Base-by-base conservation (phyloP, 2,797 vertebrate species). In the Pampus argenteus region DNA sequence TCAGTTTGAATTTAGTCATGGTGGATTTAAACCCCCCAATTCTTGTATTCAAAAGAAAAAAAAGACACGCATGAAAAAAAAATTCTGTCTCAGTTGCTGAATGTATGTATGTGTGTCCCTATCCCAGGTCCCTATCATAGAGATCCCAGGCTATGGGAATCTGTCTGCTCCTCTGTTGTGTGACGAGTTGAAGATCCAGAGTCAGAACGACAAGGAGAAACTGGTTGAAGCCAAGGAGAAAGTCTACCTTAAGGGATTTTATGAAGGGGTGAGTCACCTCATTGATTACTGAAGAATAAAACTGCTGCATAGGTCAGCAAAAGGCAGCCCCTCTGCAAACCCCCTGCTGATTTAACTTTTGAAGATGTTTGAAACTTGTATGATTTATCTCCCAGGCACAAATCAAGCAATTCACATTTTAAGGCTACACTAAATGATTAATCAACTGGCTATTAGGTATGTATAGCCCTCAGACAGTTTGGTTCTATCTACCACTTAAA, bases 161-260 rank as follows among this genome's bases (percentile, higher is more conserved):
- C 95, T 99, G 22, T 96, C 96, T 34, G 98, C 98, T 85, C 95
- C 95, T 0, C 71, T 92, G 6, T 15, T 99, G 64, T 98, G 97
- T 76, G 97, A 99, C 1, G 96, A 98, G 69, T 89, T 99, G 68
- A 99, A 98, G 93, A 97, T 99, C 82, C 96, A 98, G 91, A 99
- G 98, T 90, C 98, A 99, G 91, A 99, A 99, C 52, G 98, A 99
- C 91, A 93, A 93, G 68, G 98, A 99, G 77, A 99, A 99, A 83
- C 95, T 99, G 84, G 91, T 89, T 9, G 97, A 98, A 90, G 98
- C 98, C 75, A 99, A 99, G 81, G 98, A 99, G 88, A 97, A 87
- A 81, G 91, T 98, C 42, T 99, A 99, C 88, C 92, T 99, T 48
- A 98, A 97, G 86, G 98, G 95, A 51, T 99, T 99, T 91, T 99